phyloP scores from a whole-genome alignment of 2,888 invertebrate genomes.

The Ochropleura leucogaster region DNA sequence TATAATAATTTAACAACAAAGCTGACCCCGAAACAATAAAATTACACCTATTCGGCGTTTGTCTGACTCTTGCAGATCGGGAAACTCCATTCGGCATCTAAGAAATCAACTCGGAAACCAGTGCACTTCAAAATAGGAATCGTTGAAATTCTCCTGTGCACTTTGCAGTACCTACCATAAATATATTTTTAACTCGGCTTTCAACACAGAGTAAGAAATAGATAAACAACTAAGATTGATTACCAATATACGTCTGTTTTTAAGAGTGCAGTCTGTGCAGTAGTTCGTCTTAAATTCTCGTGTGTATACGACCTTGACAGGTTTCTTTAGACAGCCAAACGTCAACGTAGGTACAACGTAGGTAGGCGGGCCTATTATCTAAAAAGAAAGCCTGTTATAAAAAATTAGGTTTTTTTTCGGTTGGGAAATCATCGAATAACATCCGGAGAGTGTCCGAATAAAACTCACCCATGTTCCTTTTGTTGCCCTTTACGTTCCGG shows the following conservation, averaged over 20 bases:
- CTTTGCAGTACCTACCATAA: slow-evolving; percentile 13
- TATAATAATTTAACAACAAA: not conserved
- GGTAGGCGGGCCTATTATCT: not conserved
- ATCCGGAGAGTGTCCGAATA: too few relatives aligned
- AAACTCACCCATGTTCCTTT: too few relatives aligned
- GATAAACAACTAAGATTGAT: slow-evolving; percentile 44
- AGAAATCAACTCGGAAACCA: not conserved
- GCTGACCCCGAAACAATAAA: not conserved
- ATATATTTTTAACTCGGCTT: slow-evolving; percentile 37
- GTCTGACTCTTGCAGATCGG: not conserved
- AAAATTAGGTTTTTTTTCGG: not conserved
- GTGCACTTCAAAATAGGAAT: not conserved
- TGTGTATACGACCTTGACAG: not conserved
- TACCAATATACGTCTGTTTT: slow-evolving; percentile 17
- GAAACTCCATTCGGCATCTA: not conserved
- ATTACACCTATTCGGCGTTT: not conserved
- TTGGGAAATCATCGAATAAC: too few relatives aligned
- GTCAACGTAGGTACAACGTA: not conserved
- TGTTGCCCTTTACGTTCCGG: too few relatives aligned
- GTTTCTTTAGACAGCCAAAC: not conserved
- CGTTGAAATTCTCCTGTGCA: not conserved
- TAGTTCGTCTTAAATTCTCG: not conserved
- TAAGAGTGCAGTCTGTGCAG: slow-evolving; percentile 39
- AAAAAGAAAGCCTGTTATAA: not conserved
- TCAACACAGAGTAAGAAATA: slow-evolving; percentile 6